Base-by-base conservation (phyloP, 1,140 invertebrate species). In the Spodoptera frugiperda region DNA sequence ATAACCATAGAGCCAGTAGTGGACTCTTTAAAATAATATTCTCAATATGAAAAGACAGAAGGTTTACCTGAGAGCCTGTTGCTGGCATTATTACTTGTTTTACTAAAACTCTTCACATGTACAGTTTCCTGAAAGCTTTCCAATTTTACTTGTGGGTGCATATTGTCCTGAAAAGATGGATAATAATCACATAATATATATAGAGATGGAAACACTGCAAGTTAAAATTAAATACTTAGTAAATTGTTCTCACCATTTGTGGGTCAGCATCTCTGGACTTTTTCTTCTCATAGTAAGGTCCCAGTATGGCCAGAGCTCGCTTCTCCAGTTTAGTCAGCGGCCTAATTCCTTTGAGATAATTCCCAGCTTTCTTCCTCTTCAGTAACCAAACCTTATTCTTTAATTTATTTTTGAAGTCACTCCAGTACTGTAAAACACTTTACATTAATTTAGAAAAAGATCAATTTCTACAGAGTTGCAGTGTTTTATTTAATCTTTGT, bases 361-460 rank as follows among this genome's bases (percentile, higher is more conserved):
- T 65, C 3, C 82, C 82, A 49, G 77, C 53, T 33, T 80, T 79
- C 57, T 85, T 81, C 63, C 74, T 79, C 63, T 85, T 89, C 8
- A 88, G 15, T 11, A 85, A n/a, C 17, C 25, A 82, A 8, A 84
- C 49, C 79, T 89, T 90, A 11, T 87, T 91, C 70, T 90, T 91
- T 25, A 90, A 74, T 68, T 91, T 91, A 73, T 85, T 88, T 73
- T 91, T 90, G 61, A 88, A 90, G 67, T 90, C 89, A 86, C 88
- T 90, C 87, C 87, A 91, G 53, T 90, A 91, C 90, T 91, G 78
- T 51, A 68, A 72, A 30, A n/a, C 21, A 25, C 3, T 25, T 3
- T 11, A 55, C 48, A n/a, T 51, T 15, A 25, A 1, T 51, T 15
- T 51, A 3, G 0, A 51, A 51, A 15, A 51, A 51, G n/a, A 51